Percentiles rank a stretch among this genome's conserved stretches.
Evolutionary conservation across 2,113 vertebrate species (phyloP).

Genomic region (Sinocyclocheilus anshuiensis): DNA sequence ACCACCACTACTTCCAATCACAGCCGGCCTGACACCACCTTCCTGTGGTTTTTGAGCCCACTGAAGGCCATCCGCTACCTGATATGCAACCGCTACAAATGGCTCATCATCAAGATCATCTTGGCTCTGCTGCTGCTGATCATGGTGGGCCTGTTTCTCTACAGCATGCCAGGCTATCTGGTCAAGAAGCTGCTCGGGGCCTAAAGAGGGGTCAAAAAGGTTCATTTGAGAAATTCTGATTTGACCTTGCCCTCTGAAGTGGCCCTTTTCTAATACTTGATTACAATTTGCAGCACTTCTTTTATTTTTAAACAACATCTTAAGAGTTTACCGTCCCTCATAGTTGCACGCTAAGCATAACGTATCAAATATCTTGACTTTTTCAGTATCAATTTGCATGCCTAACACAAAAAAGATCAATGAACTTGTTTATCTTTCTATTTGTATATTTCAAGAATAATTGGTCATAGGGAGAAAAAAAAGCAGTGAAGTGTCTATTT

Average conservation of each 20-base stretch:
- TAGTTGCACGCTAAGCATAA: constrained; percentile 18
- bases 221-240: neutral
- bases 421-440: neutral
- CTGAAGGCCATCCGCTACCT: constrained; percentile 98
- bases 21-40: constrained; percentile 96
- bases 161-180: constrained; percentile 98
- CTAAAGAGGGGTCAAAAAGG: constrained; percentile 64
- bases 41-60: constrained; percentile 98
- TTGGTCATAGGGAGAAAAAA: neutral
- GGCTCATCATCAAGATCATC: constrained; percentile 97
- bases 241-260: neutral
- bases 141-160: constrained; percentile 96
- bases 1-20: neutral
- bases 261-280: neutral
- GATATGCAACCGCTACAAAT: constrained; percentile 98
- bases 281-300: neutral
- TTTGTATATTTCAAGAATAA: neutral
- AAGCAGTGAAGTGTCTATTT: neutral
- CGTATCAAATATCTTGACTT: neutral
- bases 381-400: neutral
- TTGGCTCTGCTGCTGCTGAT: constrained; percentile 88
- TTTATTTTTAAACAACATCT: neutral
- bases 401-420: neutral
- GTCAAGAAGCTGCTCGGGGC: constrained; percentile 98
- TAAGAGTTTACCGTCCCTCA: neutral